Base-by-base conservation (phyloP, 2,888 invertebrate species). In the Mimachlamys varia region DNA sequence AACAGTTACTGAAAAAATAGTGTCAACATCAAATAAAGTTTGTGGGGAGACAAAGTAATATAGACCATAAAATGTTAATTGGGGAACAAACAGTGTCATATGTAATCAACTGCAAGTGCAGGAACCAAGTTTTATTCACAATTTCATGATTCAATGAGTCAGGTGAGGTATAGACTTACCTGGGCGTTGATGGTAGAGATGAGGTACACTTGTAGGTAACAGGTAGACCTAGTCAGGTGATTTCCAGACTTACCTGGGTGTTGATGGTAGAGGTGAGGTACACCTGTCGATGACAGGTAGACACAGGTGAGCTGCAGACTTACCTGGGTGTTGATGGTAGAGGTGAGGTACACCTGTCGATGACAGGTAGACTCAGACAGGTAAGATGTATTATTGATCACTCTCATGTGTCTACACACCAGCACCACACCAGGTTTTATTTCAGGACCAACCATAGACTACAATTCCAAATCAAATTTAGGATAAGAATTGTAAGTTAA, bases 261-360 rank as follows among this genome's bases (percentile, higher is more conserved):
- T 93, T 92, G n/a, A 58, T 58, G 58, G 15, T 58, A 5, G 94
- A 58, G 7, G 58, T 58, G n/a, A 58, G 22, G 7, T 58, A 19
- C 19, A 58, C 58, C 0, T 19, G 58, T 58, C 7, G 58, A 0
- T 58, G 58, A 58, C 19, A 19, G 58, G 22, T 58, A 58, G 58
- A 58, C 58, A 4, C 58, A 22, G 58, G 22, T 58, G 58, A 19
- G 7, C 4, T 19, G 5, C 87, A 33, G 55, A 89, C 88, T 91
- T 89, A 95, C 95, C 93, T 93, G 92, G 33, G 94, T 92, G 87
- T 94, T 92, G 22, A 92, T 92, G 44, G 94, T 94, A 5, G 94
- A 58, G 58, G 58, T 58, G 19, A 58, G 19, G 19, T 58, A 58
- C 58, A 58, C 58, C 19, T 58, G 58, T 58, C 58, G 58, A 4